Evolutionary conservation across 2,888 invertebrate genomes (phyloP), one percentile per base, ranked within the genome.

Genomic region (Pycnomerus fuliginosus): DNA sequence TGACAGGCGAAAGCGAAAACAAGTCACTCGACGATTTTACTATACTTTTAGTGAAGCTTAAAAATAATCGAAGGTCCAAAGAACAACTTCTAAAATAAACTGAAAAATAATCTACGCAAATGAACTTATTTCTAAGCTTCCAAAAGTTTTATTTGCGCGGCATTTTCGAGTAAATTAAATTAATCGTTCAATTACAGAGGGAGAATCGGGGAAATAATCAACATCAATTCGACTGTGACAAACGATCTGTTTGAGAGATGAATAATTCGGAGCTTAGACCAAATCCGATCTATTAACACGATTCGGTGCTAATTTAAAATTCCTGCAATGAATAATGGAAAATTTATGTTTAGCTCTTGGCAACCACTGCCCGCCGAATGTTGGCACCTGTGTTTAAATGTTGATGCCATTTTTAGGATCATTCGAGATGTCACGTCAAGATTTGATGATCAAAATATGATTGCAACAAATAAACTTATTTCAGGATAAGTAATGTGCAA

Each of bases 21-120:
- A 33, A 33, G 13, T 13, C 20, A n/a, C 17, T 16, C 16, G 31
- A 31, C 31, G 17, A n/a, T n/a, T n/a, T n/a, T 31, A 5, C 31
- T 16, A 31, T 33, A 23, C 20, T 33, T 22, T 33, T 14, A 22
- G 11, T 20, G 22, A 22, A 33, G 33, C 33, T 33, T 22, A 33
- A 33, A 33, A 33, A 23, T 23, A 23, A 13, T 22, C 22, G 14
- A 33, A 33, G 33, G 33, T 33, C 23, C 33, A 33, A 33, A 33
- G 33, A 22, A 23, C 22, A 16, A 22, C 11, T 14, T 20, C 23
- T 23, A 33, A 33, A 33, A 33, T 33, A 33, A 33, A 20, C 22
- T n/a, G 5, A 33, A 20, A 22, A 12, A 33, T 13, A 33, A 8
- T 7, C 4, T 10, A 8, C 20, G 22, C 15, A 14, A 13, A 34